Evolutionary conservation across 2,888 invertebrate genomes (phyloP), one percentile per base, ranked within the genome.

Genomic region (Agriotes lineatus): DNA sequence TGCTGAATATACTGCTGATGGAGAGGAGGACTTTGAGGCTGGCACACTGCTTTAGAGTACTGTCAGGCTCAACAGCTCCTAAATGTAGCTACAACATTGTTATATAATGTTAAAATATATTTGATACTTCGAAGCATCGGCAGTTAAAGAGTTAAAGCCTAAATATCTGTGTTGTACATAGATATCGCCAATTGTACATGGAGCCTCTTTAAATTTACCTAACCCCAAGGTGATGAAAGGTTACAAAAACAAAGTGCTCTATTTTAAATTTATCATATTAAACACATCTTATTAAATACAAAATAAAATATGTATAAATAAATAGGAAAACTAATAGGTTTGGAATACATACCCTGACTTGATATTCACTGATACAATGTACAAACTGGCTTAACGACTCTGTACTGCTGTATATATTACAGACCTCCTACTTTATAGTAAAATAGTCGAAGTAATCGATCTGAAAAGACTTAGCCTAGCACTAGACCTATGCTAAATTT

Each of bases 261-360:
- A 19, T n/a, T 54, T 63, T 48, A 25, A 65, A 50, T 33, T 18
- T 58, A 65, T 65, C 48, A 65, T 65, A 65, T 65, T 65, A 66
- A 60, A 60, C 66, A 66, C 59, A 59, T 61, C 39, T 60, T 61
- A 66, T 56, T 48, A 62, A 61, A 44, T 67, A 74, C 64, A 71
- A 72, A 72, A 68, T 71, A 67, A 71, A 70, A 67, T 64, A 64
- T 60, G 30, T 68, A 71, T 76, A 76, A 72, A 73, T 75, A 74
- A 74, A 77, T 75, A 73, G 74, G 69, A 73, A 72, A 74, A 72
- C 74, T 75, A 75, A 72, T 70, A 20, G 25, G 68, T 76, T 78
- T 77, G 78, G 78, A 81, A 78, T 81, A 79, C 72, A 79, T 81
- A 81, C 81, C 81, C 81, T 81, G 81, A 78, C 80, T 77, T 71